Evolutionary conservation across 37 sponge, comb jelly and placozoan species (phyloP).

Genomic region (Ianthella basta): DNA sequence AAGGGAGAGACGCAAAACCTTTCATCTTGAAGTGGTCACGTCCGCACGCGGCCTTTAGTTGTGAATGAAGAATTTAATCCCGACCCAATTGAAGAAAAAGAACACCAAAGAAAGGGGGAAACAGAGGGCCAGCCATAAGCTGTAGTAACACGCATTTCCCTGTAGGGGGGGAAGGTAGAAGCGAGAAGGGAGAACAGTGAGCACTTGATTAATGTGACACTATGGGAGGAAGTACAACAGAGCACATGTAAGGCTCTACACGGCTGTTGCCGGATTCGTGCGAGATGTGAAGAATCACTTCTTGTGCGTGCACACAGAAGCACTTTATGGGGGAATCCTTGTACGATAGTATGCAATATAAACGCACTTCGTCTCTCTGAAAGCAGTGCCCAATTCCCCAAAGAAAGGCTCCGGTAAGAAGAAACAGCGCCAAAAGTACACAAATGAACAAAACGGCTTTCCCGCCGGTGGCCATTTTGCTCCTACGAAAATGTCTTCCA

Average conservation of each 20-base stretch:
- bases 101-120: conserved; percentile 49
- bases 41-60: conserved; percentile 35
- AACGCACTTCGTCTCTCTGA: conserved; percentile 9
- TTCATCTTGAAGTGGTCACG: background rate
- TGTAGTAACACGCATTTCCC: conserved; percentile 55
- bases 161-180: background rate
- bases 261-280: background rate
- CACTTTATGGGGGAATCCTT: conserved; percentile 37
- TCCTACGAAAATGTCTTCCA: conserved; percentile 9
- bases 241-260: conserved; percentile 23
- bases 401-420: background rate
- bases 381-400: background rate
- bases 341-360: background rate
- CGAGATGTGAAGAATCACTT: background rate
- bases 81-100: conserved; percentile 55
- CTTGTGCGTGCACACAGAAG: conserved; percentile 25
- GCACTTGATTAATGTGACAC: too few relatives aligned
- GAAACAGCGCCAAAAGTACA: background rate
- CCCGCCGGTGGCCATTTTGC: background rate
- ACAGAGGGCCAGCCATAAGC: conserved; percentile 44
- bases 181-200: too few relatives aligned
- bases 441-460: background rate
- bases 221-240: background rate
- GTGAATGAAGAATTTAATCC: conserved; percentile 76
- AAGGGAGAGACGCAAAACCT: background rate